Evolutionary conservation across 2,113 vertebrate genomes (phyloP).

Genomic region (Dasyurus viverrinus): DNA sequence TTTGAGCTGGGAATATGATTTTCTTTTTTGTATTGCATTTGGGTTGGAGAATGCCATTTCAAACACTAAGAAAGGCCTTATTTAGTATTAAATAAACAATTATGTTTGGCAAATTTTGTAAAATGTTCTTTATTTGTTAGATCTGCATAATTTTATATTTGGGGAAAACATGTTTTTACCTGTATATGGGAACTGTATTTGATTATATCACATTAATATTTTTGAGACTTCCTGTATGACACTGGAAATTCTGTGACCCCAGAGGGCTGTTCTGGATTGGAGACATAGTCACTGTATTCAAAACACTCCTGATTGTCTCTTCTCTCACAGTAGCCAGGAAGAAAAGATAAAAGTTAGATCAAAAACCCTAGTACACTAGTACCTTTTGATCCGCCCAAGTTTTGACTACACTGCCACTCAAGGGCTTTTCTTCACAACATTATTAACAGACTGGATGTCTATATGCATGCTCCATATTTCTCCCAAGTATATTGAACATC

Average conservation of each 20-base stretch:
- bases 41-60: neutral
- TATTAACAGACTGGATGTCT: too few species aligned
- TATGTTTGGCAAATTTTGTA: neutral
- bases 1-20: neutral
- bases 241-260: neutral
- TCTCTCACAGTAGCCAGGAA: too few species aligned
- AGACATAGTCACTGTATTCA: neutral
- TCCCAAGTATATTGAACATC: too few species aligned
- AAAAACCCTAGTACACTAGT: too few species aligned
- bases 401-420: too few species aligned
- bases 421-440: too few species aligned
- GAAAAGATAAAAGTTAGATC: too few species aligned
- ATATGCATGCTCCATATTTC: too few species aligned
- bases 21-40: neutral
- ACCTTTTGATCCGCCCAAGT: too few species aligned
- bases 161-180: neutral
- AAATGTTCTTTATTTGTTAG: neutral
- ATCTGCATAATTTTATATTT: neutral
- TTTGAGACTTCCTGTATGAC: neutral
- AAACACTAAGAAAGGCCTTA: neutral
- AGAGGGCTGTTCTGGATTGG: neutral
- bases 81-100: neutral
- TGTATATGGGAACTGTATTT: neutral
- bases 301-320: neutral
- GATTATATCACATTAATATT: neutral